Evolutionary conservation across 2,113 vertebrate genomes (phyloP), one percentile per base, ranked within the genome.

Genomic region (Guaruba guarouba): DNA sequence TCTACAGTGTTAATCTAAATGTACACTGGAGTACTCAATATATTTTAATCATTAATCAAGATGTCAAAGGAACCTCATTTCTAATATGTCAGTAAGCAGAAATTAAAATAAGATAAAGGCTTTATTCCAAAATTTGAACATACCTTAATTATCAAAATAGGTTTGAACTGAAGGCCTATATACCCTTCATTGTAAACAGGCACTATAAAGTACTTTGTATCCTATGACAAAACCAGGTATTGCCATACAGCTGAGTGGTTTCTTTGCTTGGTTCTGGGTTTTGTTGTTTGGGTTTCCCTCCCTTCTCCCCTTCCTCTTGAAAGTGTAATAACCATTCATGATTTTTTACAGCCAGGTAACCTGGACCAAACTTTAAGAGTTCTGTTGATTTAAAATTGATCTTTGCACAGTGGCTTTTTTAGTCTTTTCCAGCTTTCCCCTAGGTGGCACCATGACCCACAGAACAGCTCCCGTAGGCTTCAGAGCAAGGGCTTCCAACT

Each of bases 401-500:
- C 27, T 49, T 24, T 15, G 41, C 44, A 5, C 44, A 13, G 12
- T 28, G 7, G 39, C 29, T 39, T 12, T 23, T 85, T 49, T 39
- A 13, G 33, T 74, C 82, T 43, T 64, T 61, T 24, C 29, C 37
- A 17, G 5, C 3, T 10, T 78, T 95, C 96, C 97, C 85, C 96
- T 97, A 97, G 97, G 81, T 96, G 97, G 93, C 92, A 57, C 22
- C 87, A 31, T 31, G 95, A 85, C 28, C 90, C 91, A 18, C 52
- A 52, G 93, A 51, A 94, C 88, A 29, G 67, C 31, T 75, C 18
- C 25, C 51, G 33, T 28, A 33, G 41, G 6, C 39, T 66, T 39
- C 57, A 16, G 61, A 5, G 20, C 39, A 73, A 46, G 59, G 5
- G 22, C 51, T 39, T 20, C 2, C 19, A 28, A 5, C 57, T 19